These are phyloP conservation scores for Pheucticus melanocephalus DNA, from an alignment of 2,113 vertebrate species.

Conservation along the genomic window DNA sequence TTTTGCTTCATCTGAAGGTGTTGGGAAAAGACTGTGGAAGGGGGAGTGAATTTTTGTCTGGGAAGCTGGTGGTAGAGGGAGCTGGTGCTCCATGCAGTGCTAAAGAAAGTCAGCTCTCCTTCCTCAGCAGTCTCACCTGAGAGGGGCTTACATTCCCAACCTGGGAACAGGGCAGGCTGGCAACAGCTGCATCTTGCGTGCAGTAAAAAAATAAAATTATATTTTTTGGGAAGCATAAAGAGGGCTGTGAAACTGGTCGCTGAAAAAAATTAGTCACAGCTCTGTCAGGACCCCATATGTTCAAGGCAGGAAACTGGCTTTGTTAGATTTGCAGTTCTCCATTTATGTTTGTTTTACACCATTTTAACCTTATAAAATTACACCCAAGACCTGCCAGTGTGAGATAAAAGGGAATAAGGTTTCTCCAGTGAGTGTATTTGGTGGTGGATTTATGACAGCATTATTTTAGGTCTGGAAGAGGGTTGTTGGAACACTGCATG, in stretches of 20 bases:
- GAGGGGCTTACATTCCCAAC: fast-evolving
- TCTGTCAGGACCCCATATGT: not conserved
- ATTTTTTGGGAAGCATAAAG: not conserved
- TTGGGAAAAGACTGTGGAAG: not conserved
- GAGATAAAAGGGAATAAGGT: not conserved
- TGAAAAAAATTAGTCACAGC: not conserved
- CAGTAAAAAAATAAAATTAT: not conserved
- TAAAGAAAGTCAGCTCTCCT: not conserved
- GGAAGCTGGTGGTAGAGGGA: not conserved
- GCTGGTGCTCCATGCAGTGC: not conserved
- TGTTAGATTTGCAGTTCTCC: not conserved
- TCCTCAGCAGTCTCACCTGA: not conserved
- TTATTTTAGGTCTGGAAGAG: not conserved
- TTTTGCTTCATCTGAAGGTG: not conserved
- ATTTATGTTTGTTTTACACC: not conserved
- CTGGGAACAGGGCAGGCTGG: not conserved
- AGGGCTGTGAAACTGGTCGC: fast-evolving
- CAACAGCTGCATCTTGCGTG: fast-evolving
- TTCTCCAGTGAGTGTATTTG: not conserved
- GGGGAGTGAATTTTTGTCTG: not conserved
- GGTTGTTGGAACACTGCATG: not conserved
- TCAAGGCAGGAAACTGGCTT: not conserved
- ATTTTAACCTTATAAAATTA: not conserved
- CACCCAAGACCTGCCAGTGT: not conserved
- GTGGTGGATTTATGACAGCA: not conserved